Evolutionary conservation across 2,888 invertebrate genomes (phyloP).

Genomic region (Epinotia nisella): DNA sequence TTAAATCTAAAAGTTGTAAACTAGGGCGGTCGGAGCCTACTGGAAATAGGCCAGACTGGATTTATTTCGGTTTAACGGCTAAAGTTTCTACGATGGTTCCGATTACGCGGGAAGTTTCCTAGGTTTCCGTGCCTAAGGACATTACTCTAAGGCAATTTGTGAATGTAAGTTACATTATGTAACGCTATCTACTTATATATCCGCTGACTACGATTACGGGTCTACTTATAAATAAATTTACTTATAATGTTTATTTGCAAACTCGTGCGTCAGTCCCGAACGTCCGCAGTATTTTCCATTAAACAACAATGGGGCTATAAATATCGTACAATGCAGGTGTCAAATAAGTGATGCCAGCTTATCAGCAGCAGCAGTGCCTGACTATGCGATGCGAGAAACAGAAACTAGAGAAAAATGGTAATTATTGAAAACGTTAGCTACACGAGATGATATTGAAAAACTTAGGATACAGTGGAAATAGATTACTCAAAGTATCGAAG

Average conservation of each 20-base stretch:
- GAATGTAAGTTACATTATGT: neutral
- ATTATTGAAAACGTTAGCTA: neutral
- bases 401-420: neutral
- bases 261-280: neutral
- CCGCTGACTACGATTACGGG: too few relatives aligned
- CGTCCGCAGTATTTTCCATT: neutral
- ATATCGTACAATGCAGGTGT: constrained; percentile 9
- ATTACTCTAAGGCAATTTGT: constrained; percentile 4
- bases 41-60: neutral
- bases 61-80: constrained; percentile 18
- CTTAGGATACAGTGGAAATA: too few relatives aligned
- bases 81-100: constrained; percentile 9
- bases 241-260: constrained; percentile 10
- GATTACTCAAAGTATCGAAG: too few relatives aligned
- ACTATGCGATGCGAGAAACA: neutral
- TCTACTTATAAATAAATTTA: neutral
- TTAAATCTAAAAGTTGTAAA: neutral
- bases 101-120: neutral
- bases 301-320: constrained; percentile 7
- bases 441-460: too few relatives aligned
- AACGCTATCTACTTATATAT: neutral
- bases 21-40: neutral
- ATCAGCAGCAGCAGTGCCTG: neutral
- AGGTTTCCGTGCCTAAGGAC: constrained; percentile 4
- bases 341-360: neutral